Percentiles rank a stretch among this genome's conserved stretches.
phyloP scores from a whole-genome alignment of 2,888 invertebrate species.

The Campopleginae sp. region DNA sequence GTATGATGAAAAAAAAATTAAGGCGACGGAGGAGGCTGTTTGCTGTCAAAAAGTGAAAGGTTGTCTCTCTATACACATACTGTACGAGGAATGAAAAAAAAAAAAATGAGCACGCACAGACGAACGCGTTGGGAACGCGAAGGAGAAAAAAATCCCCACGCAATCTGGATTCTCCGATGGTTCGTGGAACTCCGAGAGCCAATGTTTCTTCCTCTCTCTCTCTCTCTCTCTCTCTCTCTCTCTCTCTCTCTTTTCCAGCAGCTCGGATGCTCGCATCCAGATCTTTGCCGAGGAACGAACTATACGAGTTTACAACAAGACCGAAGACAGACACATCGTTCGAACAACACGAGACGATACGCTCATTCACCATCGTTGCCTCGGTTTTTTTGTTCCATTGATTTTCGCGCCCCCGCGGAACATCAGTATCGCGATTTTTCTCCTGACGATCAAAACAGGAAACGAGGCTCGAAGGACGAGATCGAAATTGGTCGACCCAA shows the following conservation, averaged over 20 bases:
- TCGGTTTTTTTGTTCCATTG: conserved; percentile 17
- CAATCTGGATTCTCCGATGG: conserved; percentile 71
- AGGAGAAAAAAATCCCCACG: conserved; percentile 72
- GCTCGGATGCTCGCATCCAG: conserved; percentile 40
- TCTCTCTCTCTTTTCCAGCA: conserved; percentile 46
- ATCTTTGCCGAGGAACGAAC: conserved; percentile 49
- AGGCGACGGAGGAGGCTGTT: conserved; percentile 50
- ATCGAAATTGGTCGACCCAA: conserved; percentile 3
- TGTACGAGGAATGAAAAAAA: conserved; percentile 40
- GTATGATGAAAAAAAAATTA: conserved; percentile 28
- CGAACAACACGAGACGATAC: conserved; percentile 56
- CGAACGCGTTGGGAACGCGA: conserved; percentile 12
- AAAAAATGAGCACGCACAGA: conserved; percentile 32
- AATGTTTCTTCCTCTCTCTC: conserved; percentile 47
- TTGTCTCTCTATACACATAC: conserved; percentile 70
- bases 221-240: conserved; percentile 49
- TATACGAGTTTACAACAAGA: conserved; percentile 45
- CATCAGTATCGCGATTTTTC: conserved; percentile 50
- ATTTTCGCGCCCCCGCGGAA: conserved; percentile 7
- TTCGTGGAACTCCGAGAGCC: conserved; percentile 41
- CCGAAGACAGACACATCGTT: conserved; percentile 45
- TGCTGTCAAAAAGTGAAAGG: conserved; percentile 83
- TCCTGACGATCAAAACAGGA: conserved; percentile 19
- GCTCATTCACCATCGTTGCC: conserved; percentile 70
- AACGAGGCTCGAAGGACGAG: not conserved